Evolutionary conservation across 1,140 invertebrate species (phyloP), one percentile per base, ranked within the genome.

Genomic region (Cephus cinctus): DNA sequence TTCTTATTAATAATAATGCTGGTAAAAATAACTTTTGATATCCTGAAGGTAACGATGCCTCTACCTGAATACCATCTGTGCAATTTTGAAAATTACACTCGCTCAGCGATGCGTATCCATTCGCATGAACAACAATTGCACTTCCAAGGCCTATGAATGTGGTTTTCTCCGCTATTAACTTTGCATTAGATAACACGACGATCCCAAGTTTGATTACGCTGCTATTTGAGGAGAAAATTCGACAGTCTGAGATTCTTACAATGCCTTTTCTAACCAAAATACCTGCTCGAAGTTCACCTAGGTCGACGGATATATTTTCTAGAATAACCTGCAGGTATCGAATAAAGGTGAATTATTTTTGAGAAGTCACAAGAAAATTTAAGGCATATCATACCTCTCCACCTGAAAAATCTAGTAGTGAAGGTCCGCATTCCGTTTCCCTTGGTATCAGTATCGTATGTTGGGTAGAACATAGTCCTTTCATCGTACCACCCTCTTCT

Each of bases 401-500:
- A 4, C 65, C 70, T 19, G 66, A 71, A 54, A 77, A 73, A 44
- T 77, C 72, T 5, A 77, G 56, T 4, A 77, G 48, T 1, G 67
- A 70, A 9, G 66, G 63, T 22, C 64, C 58, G 32, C 53, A 57
- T 45, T 65, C 57, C n/a, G 53, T 65, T 43, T 74, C 69, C 20
- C 52, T 56, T n/a, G n/a, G n/a, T n/a, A n/a, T n/a, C n/a, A n/a
- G n/a, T n/a, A n/a, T n/a, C n/a, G n/a, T n/a, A n/a, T n/a, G n/a
- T n/a, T 14, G 65, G 65, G 47, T 27, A 54, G 14, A 77, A 38
- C 34, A 71, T 43, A 2, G 61, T 72, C 79, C 77, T 57, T 57
- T 77, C 15, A 81, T 63, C 16, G 46, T 62, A 11, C 77, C 77
- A n/a, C 77, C 78, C 52, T 76, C 69, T 59, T 79, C 71, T 31